Evolutionary conservation across 2,113 vertebrate genomes (phyloP).

Genomic region (Enhydra lutris): DNA sequence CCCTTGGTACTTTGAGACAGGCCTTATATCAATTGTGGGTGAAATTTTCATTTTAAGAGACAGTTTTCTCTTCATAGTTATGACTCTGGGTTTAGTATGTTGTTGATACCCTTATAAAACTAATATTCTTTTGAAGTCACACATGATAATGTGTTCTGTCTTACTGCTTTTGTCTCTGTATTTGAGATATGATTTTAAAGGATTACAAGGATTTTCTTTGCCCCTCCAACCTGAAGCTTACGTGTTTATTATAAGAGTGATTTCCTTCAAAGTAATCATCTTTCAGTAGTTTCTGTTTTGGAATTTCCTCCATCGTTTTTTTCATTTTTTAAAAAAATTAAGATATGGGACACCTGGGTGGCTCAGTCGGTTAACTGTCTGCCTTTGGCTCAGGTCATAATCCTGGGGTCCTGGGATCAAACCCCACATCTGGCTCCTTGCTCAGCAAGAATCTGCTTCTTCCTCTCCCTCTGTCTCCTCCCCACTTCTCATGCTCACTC

Average conservation of each 20-base stretch:
- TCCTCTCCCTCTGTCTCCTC: no score
- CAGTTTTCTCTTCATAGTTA: background rate
- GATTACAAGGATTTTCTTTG: background rate
- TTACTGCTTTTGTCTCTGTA: background rate
- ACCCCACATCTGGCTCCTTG: no score
- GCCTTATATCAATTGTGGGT: background rate
- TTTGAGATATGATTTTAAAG: background rate
- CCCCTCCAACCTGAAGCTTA: background rate
- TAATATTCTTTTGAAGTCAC: background rate
- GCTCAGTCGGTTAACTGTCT: no score
- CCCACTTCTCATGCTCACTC: no score
- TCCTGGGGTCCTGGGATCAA: no score
- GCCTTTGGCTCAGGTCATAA: no score
- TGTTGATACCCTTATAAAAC: background rate
- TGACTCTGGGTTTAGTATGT: background rate
- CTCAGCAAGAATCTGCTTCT: no score
- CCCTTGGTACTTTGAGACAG: background rate
- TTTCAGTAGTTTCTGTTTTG: background rate
- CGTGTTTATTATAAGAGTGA: background rate
- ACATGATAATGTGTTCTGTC: background rate
- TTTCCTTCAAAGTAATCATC: background rate
- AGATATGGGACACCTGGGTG: background rate
- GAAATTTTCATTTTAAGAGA: background rate
- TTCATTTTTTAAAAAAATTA: background rate
- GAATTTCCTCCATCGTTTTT: background rate